Percentiles rank a stretch among this genome's conserved stretches.
These are phyloP conservation scores for Nebria salina DNA, from an alignment of 2,888 invertebrate species.

Conservation along the genomic window DNA sequence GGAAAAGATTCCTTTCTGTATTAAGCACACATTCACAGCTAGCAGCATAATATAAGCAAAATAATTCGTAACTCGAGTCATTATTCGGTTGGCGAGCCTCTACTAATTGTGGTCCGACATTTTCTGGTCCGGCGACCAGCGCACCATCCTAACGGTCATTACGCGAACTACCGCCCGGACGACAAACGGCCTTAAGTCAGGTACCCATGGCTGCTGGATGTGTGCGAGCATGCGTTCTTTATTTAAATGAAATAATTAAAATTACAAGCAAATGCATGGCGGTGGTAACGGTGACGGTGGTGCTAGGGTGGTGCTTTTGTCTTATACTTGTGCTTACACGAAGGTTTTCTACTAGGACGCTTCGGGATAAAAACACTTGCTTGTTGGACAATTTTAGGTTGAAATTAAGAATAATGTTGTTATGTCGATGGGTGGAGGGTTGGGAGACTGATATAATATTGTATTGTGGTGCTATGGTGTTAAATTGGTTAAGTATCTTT, in stretches of 20 bases:
- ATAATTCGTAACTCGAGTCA: slow-evolving; percentile 42
- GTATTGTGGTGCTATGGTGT: too few species aligned
- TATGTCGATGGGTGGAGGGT: too few species aligned
- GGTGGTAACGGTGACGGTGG: too few species aligned
- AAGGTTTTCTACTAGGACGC: too few species aligned
- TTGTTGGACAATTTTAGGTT: too few species aligned
- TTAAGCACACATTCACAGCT: slow-evolving; percentile 14
- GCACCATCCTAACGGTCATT: slow-evolving; percentile 36
- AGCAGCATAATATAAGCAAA: slow-evolving; percentile 31
- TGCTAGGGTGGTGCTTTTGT: too few species aligned
- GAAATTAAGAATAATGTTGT: too few species aligned
- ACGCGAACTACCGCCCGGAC: slow-evolving; percentile 45
- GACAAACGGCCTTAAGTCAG: slow-evolving; percentile 54
- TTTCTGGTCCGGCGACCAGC: slow-evolving; percentile 49
- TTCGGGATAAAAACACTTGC: too few species aligned
- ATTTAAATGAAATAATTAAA: slow-evolving; percentile 53
- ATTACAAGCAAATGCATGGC: slow-evolving; percentile 46
- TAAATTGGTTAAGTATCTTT: too few species aligned
- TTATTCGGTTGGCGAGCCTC: slow-evolving; percentile 21
- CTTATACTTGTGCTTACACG: too few species aligned
- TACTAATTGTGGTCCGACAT: slow-evolving; percentile 51
- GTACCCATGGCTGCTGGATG: slow-evolving; percentile 48
- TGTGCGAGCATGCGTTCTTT: slow-evolving; percentile 48
- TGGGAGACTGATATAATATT: too few species aligned
- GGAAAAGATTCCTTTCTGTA: slow-evolving; percentile 24